Percentiles rank a stretch among this genome's conserved stretches.
Evolutionary conservation across 2,888 invertebrate species (phyloP).

Genomic region (Bombylius major): DNA sequence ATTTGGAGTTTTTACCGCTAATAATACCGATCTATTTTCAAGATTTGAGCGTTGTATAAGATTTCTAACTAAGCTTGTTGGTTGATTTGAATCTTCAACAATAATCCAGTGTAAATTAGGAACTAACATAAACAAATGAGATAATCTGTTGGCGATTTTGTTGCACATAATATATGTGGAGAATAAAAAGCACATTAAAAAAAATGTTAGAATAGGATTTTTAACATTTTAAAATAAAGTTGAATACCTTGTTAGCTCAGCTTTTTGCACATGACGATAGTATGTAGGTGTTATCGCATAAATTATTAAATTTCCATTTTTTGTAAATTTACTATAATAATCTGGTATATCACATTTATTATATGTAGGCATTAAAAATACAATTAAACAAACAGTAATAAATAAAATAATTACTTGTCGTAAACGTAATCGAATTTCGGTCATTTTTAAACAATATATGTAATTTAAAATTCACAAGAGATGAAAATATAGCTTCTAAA

Average conservation of each 20-base stretch:
- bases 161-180: not conserved
- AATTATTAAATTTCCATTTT: conserved; percentile 41
- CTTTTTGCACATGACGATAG: conserved; percentile 76
- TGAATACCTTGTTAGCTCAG: conserved; percentile 71
- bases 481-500: no score
- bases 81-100: conserved; percentile 69
- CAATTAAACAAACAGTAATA: conserved; percentile 23
- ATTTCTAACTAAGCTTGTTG: conserved; percentile 57
- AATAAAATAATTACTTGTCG: conserved; percentile 30
- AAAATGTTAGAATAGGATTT: not conserved
- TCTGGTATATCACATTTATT: not conserved
- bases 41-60: conserved; percentile 43
- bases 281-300: conserved; percentile 92
- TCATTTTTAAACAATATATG: conserved; percentile 17
- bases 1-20: conserved; percentile 56
- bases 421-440: conserved; percentile 31
- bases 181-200: not conserved
- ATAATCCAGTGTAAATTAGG: conserved; percentile 88
- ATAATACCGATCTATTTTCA: conserved; percentile 41
- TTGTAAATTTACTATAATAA: not conserved
- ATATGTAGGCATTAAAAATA: conserved; percentile 7
- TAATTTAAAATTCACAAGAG: not conserved
- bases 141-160: conserved; percentile 43
- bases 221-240: not conserved
- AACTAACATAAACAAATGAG: conserved; percentile 74